These are phyloP conservation scores for Beroe ovata DNA, from an alignment of 37 sponge, comb jelly and placozoan genomes.

Conservation along the genomic window DNA sequence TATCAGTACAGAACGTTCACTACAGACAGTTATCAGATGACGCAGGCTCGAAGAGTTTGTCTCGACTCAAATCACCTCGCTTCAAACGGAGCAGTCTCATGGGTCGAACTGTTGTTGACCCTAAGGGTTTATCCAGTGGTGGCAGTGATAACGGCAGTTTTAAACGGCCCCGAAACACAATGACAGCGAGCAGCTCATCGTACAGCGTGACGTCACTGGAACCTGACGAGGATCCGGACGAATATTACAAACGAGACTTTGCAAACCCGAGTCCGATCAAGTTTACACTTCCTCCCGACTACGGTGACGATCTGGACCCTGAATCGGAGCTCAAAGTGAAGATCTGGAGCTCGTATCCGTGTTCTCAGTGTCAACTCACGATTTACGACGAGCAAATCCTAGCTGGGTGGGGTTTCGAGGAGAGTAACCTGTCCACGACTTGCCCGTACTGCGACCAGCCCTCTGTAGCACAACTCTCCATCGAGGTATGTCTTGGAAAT, in stretches of 20 bases:
- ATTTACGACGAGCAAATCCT: slow-evolving; percentile 62
- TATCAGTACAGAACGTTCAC: slow-evolving; percentile 32
- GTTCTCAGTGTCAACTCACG: slow-evolving; percentile 2
- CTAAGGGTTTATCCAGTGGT: not conserved
- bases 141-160: slow-evolving; percentile 25
- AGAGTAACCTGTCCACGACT: slow-evolving; percentile 48
- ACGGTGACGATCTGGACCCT: slow-evolving; percentile 41
- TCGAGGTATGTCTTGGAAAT: slow-evolving; percentile 49
- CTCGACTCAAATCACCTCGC: slow-evolving; percentile 50
- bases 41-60: slow-evolving; percentile 26
- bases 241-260: slow-evolving; percentile 7
- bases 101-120: slow-evolving; percentile 3
- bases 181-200: slow-evolving; percentile 38
- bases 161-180: not conserved
- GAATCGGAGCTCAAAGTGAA: slow-evolving; percentile 30
- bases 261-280: slow-evolving; percentile 55
- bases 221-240: slow-evolving; percentile 44
- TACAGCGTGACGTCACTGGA: slow-evolving; percentile 44
- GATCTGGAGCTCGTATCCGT: slow-evolving; percentile 53
- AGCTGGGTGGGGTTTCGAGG: slow-evolving; percentile 33
- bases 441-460: slow-evolving; percentile 53
- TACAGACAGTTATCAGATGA: slow-evolving; percentile 64
- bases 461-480: slow-evolving; percentile 55
- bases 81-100: slow-evolving; percentile 25
- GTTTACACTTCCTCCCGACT: slow-evolving; percentile 32